Conservation (phyloP, 2,113 vertebrate genomes). For the Odocoileus hemionus region DNA sequence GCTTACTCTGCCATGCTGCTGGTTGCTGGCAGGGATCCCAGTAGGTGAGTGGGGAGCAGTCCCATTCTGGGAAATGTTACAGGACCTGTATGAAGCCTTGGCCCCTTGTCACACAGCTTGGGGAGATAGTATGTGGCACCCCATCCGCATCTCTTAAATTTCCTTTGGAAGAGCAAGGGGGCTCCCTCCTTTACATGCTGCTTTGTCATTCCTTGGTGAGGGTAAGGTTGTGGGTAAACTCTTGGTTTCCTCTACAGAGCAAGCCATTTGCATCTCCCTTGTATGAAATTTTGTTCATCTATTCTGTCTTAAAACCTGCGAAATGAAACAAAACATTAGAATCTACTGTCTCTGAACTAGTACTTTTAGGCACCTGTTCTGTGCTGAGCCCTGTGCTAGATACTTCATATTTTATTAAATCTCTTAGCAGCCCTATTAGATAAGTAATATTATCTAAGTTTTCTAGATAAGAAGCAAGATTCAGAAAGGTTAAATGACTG, state of each 20-base stretch:
- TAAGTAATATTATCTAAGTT: neutral
- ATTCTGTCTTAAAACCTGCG: neutral
- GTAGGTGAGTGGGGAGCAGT: constrained; percentile 6
- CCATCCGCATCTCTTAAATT: neutral
- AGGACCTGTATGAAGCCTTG: neutral
- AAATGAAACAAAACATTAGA: neutral
- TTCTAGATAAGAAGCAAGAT: neutral
- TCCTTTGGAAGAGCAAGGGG: neutral
- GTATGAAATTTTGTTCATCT: neutral
- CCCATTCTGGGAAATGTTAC: neutral
- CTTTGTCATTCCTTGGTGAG: neutral
- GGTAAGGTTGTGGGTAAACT: neutral
- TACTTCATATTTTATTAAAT: neutral
- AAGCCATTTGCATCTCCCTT: neutral
- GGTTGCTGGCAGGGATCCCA: constrained; percentile 35
- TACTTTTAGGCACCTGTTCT: neutral
- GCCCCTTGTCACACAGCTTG: neutral
- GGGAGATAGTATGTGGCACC: neutral
- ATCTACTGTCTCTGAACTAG: neutral
- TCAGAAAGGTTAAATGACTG: neutral
- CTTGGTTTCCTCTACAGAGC: neutral
- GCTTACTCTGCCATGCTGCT: neutral
- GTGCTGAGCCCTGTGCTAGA: neutral
- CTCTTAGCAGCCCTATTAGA: neutral
- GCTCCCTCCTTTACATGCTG: neutral